Conservation (phyloP, 2,113 vertebrate genomes). For the Sinocyclocheilus maitianheensis region DNA sequence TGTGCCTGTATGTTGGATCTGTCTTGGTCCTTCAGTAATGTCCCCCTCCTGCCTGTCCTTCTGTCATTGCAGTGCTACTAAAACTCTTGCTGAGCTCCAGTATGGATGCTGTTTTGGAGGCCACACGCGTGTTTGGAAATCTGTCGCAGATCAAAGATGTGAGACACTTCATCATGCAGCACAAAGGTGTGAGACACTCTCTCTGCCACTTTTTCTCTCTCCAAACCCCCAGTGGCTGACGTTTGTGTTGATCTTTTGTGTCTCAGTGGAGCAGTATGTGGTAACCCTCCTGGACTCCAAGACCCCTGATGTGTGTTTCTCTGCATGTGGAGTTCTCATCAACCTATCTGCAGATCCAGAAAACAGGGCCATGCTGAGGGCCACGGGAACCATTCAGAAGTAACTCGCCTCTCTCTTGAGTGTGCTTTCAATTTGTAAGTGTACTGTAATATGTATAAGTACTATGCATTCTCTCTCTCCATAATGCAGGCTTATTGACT, state of each 20-base stretch:
- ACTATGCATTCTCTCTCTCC: not conserved
- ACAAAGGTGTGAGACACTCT: constrained; percentile 74
- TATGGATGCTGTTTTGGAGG: constrained; percentile 84
- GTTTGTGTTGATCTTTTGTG: constrained; percentile 17
- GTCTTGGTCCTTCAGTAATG: constrained; percentile 3
- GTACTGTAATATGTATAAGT: not conserved
- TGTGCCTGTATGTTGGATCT: constrained; percentile 11
- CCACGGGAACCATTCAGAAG: constrained; percentile 83
- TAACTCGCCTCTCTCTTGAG: constrained; percentile 68
- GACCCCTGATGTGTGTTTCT: constrained; percentile 88
- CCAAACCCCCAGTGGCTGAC: not conserved
- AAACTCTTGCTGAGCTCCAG: constrained; percentile 78
- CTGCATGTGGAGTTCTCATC: constrained; percentile 91
- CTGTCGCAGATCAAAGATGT: constrained; percentile 81
- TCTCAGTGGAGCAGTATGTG: constrained; percentile 86
- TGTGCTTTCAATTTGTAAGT: not conserved
- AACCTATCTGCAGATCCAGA: constrained; percentile 84
- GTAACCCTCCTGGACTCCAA: constrained; percentile 87
- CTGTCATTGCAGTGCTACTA: constrained; percentile 74
- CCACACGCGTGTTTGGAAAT: constrained; percentile 84
- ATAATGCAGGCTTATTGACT: constrained; percentile 83
- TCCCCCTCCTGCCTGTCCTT: constrained; percentile 9
- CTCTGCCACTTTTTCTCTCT: not conserved
- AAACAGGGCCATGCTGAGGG: constrained; percentile 72
- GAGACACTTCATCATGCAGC: constrained; percentile 80